Evolutionary conservation across 2,888 invertebrate genomes (phyloP), one percentile per base, ranked within the genome.

Genomic region (Keiferia lycopersicella): DNA sequence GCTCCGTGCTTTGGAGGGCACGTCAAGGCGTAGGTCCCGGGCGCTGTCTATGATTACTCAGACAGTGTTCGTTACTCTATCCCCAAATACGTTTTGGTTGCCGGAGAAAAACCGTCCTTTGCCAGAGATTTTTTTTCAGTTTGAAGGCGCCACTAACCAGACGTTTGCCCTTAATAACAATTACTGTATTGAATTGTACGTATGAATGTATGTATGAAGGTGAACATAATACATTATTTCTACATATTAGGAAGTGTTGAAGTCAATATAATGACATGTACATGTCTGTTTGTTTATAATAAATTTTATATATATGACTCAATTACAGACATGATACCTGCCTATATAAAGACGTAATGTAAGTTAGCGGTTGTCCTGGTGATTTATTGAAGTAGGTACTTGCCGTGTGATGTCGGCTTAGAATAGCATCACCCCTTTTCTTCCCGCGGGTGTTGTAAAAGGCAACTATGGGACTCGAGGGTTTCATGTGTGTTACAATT

Each of bases 201-300:
- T 41, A 45, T 45, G 45, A 45, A 45, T 45, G 45, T 45, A 16
- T n/a, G 45, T n/a, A 45, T 45, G n/a, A 45, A 45, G n/a, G n/a
- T 45, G 45, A 45, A 45, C 16, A 45, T 45, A 16, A 45, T 16
- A 45, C 45, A 45, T n/a, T 20, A 20, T 51, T 18, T 51, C 22
- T 51, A 51, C 26, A 26, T 26, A 26, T 51, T 22, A 41, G 41
- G 41, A 41, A 41, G 41, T 41, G 14, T 41, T 14, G 41, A 14
- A 14, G 41, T 14, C 14, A 8, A 39, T 41, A 41, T 41, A n/a
- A 14, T 41, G 41, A 14, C 41, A 3, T 41, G 41, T 41, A 41
- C 12, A 12, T 41, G 41, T 41, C 41, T 41, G 41, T 41, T 41
- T 14, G 41, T 41, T 41, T 41, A 14, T 41, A 26, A 26, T 26